Conservation (phyloP, 2,797 vertebrate genomes). For the Poeciliopsis presidionis region DNA sequence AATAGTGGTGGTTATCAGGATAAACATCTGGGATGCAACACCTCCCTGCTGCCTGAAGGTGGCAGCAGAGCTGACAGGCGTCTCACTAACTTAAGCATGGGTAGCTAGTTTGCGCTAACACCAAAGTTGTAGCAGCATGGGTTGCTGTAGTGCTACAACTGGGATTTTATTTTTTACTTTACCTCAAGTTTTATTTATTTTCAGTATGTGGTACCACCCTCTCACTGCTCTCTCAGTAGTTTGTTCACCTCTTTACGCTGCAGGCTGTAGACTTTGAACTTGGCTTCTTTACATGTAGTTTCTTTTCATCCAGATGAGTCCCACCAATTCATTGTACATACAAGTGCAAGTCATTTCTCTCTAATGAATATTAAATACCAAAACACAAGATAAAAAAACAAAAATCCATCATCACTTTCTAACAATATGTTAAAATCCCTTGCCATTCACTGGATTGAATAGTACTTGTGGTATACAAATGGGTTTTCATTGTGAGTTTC, state of each 20-base stretch:
- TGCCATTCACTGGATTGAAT: constrained; percentile 30
- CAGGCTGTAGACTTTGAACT: neutral
- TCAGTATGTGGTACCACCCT: constrained; percentile 71
- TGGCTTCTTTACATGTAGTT: constrained; percentile 3
- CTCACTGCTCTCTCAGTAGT: constrained; percentile 72
- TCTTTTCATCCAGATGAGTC: constrained; percentile 4
- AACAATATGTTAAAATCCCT: constrained; percentile 16
- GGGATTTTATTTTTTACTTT: constrained; percentile 33
- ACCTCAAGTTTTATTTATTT: constrained; percentile 33
- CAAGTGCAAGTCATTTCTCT: constrained; percentile 32
- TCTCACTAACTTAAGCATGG: constrained; percentile 71
- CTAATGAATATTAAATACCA: constrained; percentile 11
- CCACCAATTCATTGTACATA: constrained; percentile 21
- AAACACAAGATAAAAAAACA: constrained; percentile 1
- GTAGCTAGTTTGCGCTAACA: constrained; percentile 45
- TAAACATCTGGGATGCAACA: constrained; percentile 84
- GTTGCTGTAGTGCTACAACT: constrained; percentile 68
- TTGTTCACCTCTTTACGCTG: constrained; percentile 13
- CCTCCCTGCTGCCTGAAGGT: constrained; percentile 51
- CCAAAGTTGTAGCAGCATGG: constrained; percentile 71
- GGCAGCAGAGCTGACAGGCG: constrained; percentile 47
- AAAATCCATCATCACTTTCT: constrained; percentile 12
- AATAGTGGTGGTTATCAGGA: constrained; percentile 68
- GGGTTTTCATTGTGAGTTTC: neutral
- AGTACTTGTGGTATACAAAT: constrained; percentile 29